These are phyloP conservation scores for Nicator chloris DNA, from an alignment of 2,113 vertebrate genomes.

Conservation along the genomic window DNA sequence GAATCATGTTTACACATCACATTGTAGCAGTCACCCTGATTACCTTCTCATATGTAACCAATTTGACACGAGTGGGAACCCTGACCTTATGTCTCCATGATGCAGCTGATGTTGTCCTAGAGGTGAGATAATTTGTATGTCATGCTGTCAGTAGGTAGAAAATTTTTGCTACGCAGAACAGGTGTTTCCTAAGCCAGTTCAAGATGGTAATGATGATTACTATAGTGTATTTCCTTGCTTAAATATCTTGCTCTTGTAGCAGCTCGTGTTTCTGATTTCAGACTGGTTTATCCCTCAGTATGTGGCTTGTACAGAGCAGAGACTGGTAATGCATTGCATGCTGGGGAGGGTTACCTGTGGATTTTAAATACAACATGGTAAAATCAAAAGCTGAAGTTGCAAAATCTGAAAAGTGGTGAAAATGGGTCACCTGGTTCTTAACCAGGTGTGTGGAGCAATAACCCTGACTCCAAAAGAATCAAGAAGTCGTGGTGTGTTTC, in stretches of 20 bases:
- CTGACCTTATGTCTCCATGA: slow-evolving; percentile 93
- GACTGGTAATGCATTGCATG: neutral
- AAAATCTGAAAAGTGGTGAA: neutral
- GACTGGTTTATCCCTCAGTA: neutral
- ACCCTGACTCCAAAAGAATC: neutral
- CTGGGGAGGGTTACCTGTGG: neutral
- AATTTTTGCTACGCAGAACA: neutral
- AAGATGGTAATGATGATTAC: neutral
- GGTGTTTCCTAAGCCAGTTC: neutral
- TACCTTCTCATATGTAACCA: slow-evolving; percentile 92
- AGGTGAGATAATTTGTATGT: slow-evolving; percentile 78
- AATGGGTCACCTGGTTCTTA: neutral
- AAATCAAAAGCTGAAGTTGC: neutral
- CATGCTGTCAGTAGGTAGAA: neutral
- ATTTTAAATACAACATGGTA: neutral
- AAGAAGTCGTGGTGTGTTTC: neutral
- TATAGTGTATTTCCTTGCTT: neutral
- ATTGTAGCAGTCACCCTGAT: slow-evolving; percentile 84
- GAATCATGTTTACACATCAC: slow-evolving; percentile 94
- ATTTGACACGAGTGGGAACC: slow-evolving; percentile 91
- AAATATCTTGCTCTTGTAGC: neutral
- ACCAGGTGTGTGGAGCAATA: neutral
- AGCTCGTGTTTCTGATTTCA: neutral
- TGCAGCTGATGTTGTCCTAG: slow-evolving; percentile 85
- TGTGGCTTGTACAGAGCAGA: neutral